Evolutionary conservation across 1,140 invertebrate genomes (phyloP).

Genomic region (Octopus sinensis): DNA sequence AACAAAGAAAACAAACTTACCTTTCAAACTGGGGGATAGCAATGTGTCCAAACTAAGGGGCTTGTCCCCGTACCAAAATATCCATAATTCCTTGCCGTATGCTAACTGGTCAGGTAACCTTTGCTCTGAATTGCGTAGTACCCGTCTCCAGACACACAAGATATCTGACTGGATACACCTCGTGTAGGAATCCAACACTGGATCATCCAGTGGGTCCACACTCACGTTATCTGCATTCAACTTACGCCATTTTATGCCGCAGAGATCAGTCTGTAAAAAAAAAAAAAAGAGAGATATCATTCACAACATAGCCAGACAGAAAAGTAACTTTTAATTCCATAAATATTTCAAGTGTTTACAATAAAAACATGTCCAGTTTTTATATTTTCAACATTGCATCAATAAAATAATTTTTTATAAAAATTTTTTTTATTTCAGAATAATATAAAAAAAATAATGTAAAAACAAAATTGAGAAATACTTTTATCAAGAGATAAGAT

Average conservation of each 20-base stretch:
- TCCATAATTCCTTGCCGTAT: slow-evolving; percentile 86
- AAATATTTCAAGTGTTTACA: too few relatives aligned
- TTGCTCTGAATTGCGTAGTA: slow-evolving; percentile 56
- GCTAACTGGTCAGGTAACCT: slow-evolving; percentile 32
- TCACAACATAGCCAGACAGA: too few relatives aligned
- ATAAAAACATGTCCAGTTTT: too few relatives aligned
- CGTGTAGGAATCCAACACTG: slow-evolving; percentile 87
- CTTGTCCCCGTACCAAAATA: slow-evolving; percentile 98
- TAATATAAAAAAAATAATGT: too few relatives aligned
- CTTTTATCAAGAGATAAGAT: too few relatives aligned
- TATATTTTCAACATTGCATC: too few relatives aligned
- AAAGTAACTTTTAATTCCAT: too few relatives aligned
- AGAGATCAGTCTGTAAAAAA: slow-evolving; percentile 84
- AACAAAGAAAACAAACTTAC: slow-evolving; percentile 55
- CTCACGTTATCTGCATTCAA: slow-evolving; percentile 67
- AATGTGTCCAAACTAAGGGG: slow-evolving; percentile 67
- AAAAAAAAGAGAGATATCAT: slow-evolving; percentile 11
- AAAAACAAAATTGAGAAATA: too few relatives aligned
- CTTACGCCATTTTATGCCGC: slow-evolving; percentile 98
- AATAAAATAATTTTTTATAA: too few relatives aligned
- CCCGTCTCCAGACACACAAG: slow-evolving; percentile 90
- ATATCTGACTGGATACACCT: slow-evolving; percentile 91
- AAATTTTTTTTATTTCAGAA: too few relatives aligned
- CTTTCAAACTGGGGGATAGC: slow-evolving; percentile 65
- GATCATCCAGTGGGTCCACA: slow-evolving; percentile 76